Percentiles rank a stretch among this genome's conserved stretches.
Evolutionary conservation across 2,797 vertebrate genomes (phyloP).

Genomic region (Parambassis ranga): DNA sequence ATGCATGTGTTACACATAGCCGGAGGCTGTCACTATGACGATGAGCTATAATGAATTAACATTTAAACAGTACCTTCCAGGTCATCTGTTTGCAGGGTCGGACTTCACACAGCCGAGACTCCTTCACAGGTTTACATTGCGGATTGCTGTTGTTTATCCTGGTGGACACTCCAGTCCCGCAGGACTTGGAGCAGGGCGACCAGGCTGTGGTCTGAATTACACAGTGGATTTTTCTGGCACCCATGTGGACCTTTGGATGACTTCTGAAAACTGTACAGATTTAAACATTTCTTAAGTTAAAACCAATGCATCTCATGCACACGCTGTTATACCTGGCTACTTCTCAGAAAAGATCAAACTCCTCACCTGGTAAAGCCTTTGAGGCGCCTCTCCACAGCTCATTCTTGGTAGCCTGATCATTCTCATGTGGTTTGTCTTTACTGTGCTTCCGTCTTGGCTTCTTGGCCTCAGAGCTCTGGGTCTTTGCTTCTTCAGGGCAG

Average conservation of each 20-base stretch:
- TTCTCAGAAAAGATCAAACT: no score
- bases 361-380: constrained; percentile 84
- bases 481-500: constrained; percentile 76
- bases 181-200: constrained; percentile 90
- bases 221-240: constrained; percentile 79
- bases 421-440: constrained; percentile 70
- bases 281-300: background rate
- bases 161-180: constrained; percentile 86
- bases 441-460: constrained; percentile 75
- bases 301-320: background rate
- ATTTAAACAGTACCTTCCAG: constrained; percentile 86
- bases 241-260: constrained; percentile 60
- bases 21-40: no score
- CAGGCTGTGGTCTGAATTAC: constrained; percentile 86
- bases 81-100: constrained; percentile 82
- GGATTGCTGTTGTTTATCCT: constrained; percentile 84
- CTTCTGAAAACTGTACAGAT: constrained; percentile 77
- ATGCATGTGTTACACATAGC: background rate
- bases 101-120: constrained; percentile 88
- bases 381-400: constrained; percentile 80
- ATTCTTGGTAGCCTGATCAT: constrained; percentile 81
- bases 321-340: no score
- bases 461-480: constrained; percentile 39
- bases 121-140: constrained; percentile 84
- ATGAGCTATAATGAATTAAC: no score